Evolutionary conservation across 2,888 invertebrate genomes (phyloP).

Genomic region (Luperina testacea): DNA sequence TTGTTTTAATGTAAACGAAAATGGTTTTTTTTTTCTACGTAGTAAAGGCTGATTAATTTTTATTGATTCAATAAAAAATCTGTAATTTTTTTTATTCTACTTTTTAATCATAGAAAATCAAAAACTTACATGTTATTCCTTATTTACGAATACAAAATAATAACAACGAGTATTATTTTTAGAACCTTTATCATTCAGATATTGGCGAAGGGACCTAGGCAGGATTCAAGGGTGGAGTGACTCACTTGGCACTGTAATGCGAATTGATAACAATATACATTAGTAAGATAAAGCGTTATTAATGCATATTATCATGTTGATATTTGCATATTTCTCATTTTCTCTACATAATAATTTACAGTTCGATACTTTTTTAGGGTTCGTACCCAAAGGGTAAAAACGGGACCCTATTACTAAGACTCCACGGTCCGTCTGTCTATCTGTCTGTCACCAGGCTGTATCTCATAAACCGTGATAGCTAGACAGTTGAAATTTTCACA

Average conservation of each 20-base stretch:
- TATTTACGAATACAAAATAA: not conserved
- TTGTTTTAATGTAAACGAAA: not conserved
- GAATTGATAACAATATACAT: not conserved
- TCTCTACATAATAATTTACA: no score
- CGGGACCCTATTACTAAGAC: no score
- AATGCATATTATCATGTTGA: slow-evolving; percentile 1
- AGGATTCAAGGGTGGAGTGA: not conserved
- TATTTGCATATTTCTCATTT: not conserved
- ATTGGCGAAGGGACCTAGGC: not conserved
- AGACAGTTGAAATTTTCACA: no score
- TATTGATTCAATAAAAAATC: not conserved
- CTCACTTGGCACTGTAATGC: not conserved
- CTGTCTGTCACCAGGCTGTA: no score
- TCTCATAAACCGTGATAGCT: no score
- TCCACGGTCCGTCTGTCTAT: no score
- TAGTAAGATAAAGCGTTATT: slow-evolving; percentile 7
- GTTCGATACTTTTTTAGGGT: not conserved
- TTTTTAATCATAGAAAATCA: not conserved
- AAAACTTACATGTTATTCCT: not conserved
- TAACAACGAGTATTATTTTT: not conserved
- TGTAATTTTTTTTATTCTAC: not conserved
- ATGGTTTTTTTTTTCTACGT: no score
- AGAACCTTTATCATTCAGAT: not conserved
- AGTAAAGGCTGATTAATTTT: not conserved
- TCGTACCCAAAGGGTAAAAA: no score